Percentiles rank a stretch among this genome's conserved stretches.
Conservation (phyloP, 2,113 vertebrate species). For the Centropristis striata region DNA sequence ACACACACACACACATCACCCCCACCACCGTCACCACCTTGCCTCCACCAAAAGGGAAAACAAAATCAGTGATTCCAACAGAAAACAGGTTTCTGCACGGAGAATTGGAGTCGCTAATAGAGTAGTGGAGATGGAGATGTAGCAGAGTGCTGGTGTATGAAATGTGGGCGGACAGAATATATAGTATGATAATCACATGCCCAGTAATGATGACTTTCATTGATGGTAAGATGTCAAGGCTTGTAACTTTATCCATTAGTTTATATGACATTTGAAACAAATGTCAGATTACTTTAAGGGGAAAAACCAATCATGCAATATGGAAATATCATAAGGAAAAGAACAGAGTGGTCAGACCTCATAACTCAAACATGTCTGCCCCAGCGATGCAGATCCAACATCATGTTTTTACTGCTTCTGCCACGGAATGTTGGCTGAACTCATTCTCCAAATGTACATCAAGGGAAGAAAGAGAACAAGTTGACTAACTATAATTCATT, state of each 20-base stretch:
- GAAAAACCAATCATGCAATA: background rate
- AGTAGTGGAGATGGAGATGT: constrained; percentile 10
- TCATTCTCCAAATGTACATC: constrained; percentile 2
- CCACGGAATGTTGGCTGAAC: background rate
- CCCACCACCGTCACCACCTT: constrained; percentile 8
- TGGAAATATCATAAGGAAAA: background rate
- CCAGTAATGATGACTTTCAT: background rate
- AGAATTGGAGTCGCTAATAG: constrained; percentile 25
- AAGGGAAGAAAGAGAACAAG: background rate
- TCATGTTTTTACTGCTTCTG: constrained; percentile 4
- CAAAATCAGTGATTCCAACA: constrained; percentile 40
- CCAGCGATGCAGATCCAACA: background rate
- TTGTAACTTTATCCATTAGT: background rate
- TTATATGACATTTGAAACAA: background rate
- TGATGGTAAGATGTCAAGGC: background rate
- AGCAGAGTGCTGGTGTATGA: constrained; percentile 6
- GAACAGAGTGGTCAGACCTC: background rate
- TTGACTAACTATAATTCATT: background rate
- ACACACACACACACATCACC: background rate
- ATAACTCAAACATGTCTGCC: constrained; percentile 3
- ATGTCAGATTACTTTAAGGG: background rate
- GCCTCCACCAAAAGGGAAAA: constrained; percentile 38
- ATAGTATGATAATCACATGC: background rate
- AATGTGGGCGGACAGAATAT: constrained; percentile 4
- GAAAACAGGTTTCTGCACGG: constrained; percentile 38